Evolutionary conservation across 2,797 vertebrate genomes (phyloP), one percentile per base, ranked within the genome.

Genomic region (Eulemur albifrons): DNA sequence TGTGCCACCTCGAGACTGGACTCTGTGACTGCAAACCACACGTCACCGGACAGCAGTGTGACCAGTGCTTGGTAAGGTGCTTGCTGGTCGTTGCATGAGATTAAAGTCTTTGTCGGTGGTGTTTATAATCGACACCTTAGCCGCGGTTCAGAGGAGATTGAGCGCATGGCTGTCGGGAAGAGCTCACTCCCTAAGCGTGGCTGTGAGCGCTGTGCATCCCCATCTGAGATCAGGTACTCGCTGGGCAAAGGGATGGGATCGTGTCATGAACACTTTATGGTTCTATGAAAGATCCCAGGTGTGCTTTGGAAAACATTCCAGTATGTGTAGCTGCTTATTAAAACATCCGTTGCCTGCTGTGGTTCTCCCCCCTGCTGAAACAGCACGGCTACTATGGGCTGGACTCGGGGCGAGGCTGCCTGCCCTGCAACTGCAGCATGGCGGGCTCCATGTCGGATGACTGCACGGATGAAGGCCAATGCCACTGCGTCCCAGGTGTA

Each of bases 301-400:
- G 87, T 84, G 48, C 57, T 27, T 45, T 67, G 80, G 52, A 69
- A 52, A 45, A 12, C 21, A 1, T 52, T 27, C 8, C 75, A 1
- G 1, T 35, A 4, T 23, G 6, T 30, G 9, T 13, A 35, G 4
- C 52, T 21, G 3, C 27, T 50, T 30, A 23, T 27, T 95, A 2
- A 76, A 30, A 40, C 1, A 0, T 18, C 7, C 27, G 43, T 86
- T 87, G 48, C 12, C 40, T 76, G 59, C 43, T 23, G 0, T 4
- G 0, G 0, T 65, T 48, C 43, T 45, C 35, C n/a, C 48, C 69
- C 76, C 70, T 98, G 84, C 76, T 92, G 85, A 92, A 21, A 93
- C 97, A 99, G 99, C 92, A 92, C 0, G 99, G 99, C 59, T 99
- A 99, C 98, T 99, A 99, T 1, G 99, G 99, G 18, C 96, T 99